Percentiles rank a stretch among this genome's conserved stretches.
These are phyloP conservation scores for Triplophysa rosa DNA, from an alignment of 2,113 vertebrate species.

Conservation along the genomic window DNA sequence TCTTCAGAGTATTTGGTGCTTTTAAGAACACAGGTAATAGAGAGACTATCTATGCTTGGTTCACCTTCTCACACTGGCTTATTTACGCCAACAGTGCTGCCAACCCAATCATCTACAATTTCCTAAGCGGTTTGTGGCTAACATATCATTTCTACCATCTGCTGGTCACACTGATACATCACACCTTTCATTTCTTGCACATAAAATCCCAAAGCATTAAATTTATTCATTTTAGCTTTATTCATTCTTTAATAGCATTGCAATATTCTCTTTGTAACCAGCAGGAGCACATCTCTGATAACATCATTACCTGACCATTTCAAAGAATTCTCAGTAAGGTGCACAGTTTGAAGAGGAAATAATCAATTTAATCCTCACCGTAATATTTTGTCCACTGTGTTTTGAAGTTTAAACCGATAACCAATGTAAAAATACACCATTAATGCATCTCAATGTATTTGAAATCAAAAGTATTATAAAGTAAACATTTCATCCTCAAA, in stretches of 20 bases:
- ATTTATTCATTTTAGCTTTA: no score
- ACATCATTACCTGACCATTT: background rate
- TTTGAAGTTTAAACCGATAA: no score
- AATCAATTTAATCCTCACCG: background rate
- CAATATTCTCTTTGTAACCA: constrained; percentile 16
- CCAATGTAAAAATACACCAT: no score
- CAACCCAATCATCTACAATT: constrained; percentile 98
- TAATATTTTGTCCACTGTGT: background rate
- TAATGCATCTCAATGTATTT: no score
- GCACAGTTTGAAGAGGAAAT: background rate
- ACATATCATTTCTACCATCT: constrained; percentile 55
- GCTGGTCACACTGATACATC: constrained; percentile 49
- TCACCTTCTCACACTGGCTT: constrained; percentile 96
- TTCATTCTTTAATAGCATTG: constrained; percentile 26
- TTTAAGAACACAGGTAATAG: constrained; percentile 88
- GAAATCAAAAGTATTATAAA: no score
- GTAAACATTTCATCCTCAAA: no score
- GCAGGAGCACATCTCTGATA: background rate
- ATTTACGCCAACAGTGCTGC: constrained; percentile 97
- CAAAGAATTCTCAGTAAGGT: background rate
- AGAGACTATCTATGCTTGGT: constrained; percentile 95
- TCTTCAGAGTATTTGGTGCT: constrained; percentile 88
- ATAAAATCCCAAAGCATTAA: constrained; percentile 18
- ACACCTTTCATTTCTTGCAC: background rate
- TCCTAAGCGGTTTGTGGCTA: constrained; percentile 89